These are phyloP conservation scores for Hesperia comma DNA, from an alignment of 2,888 invertebrate species.

Conservation along the genomic window DNA sequence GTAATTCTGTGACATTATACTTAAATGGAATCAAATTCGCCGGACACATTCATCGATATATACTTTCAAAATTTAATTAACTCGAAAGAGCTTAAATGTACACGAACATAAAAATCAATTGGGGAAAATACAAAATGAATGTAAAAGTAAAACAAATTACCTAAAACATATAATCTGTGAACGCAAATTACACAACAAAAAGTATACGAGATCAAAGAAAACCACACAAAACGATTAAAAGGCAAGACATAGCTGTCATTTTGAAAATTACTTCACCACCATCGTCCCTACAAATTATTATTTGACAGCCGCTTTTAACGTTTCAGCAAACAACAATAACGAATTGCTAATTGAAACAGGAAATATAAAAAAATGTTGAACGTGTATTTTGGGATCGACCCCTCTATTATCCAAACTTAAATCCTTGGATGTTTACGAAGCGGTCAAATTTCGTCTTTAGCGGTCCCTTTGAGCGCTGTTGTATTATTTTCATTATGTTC, in stretches of 20 bases:
- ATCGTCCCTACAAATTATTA: slow-evolving; percentile 28
- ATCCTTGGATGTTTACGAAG: slow-evolving; percentile 54
- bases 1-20: too few species aligned
- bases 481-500: slow-evolving; percentile 64
- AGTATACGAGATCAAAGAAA: slow-evolving; percentile 30
- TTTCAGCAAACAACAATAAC: slow-evolving; percentile 45
- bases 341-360: slow-evolving; percentile 50
- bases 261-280: slow-evolving; percentile 31
- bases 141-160: slow-evolving; percentile 8
- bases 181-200: slow-evolving; percentile 21
- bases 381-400: slow-evolving; percentile 40
- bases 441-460: slow-evolving; percentile 61
- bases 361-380: slow-evolving; percentile 47
- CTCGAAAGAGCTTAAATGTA: too few species aligned
- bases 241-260: slow-evolving; percentile 29
- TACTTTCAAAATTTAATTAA: too few species aligned
- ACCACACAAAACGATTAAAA: slow-evolving; percentile 36
- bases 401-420: slow-evolving; percentile 53
- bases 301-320: slow-evolving; percentile 33
- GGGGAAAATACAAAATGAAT: neutral
- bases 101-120: too few species aligned
- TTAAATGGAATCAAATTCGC: too few species aligned
- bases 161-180: slow-evolving; percentile 3
- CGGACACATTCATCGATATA: too few species aligned
- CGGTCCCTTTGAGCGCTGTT: slow-evolving; percentile 53